Evolutionary conservation across 1,140 invertebrate genomes (phyloP), one percentile per base, ranked within the genome.

Genomic region (Scaptomyza hsui): DNA sequence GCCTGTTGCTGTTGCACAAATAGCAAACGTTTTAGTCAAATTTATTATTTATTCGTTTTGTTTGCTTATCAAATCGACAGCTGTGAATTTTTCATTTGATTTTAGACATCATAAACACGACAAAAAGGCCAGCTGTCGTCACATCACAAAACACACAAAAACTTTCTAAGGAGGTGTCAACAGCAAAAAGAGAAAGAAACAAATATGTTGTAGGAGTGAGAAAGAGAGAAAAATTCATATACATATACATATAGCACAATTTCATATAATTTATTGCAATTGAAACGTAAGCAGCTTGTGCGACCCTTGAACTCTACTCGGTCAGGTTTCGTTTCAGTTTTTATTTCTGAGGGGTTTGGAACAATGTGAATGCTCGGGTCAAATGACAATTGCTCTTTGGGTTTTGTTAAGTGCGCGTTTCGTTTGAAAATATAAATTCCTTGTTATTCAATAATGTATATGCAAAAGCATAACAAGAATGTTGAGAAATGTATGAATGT

Each of bases 11-110:
- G 26, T 9, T 29, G 45, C n/a, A 13, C 45, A 48, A 47, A 47
- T 47, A 19, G 18, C 44, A 47, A 48, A 21, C 45, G n/a, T 24
- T 26, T 48, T 26, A 13, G 19, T 21, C 45, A 15, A 49, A 49
- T 49, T 26, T 49, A 41, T 45, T 18, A 35, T 21, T 10, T 12
- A 39, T 24, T 41, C 24, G 26, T 15, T 13, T 72, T 48, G 64
- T 61, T 70, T 78, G 53, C 56, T 61, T 65, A 71, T 61, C 56
- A 42, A 71, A 62, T 45, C 52, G 21, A 59, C 10, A 57, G 52
- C 24, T 72, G 21, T 59, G 62, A 32, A 59, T 60, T 51, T 67
- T 45, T 49, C 53, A 59, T 52, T 29, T 29, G 52, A 68, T 53
- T 29, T 7, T 32, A 48, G 35, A 39, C 19, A 21, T 19, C 13